These are phyloP conservation scores for Saccopteryx bilineata DNA, from an alignment of 2,113 vertebrate species.

Conservation along the genomic window DNA sequence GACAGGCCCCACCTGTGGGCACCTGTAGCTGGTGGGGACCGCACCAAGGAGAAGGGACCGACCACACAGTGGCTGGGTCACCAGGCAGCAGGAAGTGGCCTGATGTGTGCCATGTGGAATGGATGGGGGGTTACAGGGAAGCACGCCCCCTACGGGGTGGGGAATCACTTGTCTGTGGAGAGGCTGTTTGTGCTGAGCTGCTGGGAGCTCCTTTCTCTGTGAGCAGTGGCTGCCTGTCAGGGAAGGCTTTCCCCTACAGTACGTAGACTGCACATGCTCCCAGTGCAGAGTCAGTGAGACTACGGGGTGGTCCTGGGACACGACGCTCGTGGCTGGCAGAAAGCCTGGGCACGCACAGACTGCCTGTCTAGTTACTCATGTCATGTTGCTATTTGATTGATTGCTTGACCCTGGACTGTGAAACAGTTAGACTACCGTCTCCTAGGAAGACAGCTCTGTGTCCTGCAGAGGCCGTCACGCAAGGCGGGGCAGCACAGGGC, in stretches of 20 bases:
- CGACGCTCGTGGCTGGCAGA: not conserved
- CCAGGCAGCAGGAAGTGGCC: not conserved
- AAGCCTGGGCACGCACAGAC: not conserved
- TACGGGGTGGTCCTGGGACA: not conserved
- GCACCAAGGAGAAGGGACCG: not conserved
- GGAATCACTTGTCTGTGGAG: fast-evolving
- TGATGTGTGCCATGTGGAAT: not conserved
- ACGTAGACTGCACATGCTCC: not conserved
- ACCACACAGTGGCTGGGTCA: not conserved
- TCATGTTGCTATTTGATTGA: not conserved
- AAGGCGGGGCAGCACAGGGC: not conserved
- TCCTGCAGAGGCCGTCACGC: not conserved
- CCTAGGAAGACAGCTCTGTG: not conserved
- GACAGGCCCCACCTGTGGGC: not conserved
- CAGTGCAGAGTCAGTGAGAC: too few relatives aligned
- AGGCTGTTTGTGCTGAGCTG: fast-evolving
- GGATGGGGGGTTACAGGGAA: fast-evolving
- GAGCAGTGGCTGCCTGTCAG: not conserved
- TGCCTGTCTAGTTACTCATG: not conserved
- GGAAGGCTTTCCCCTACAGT: not conserved
- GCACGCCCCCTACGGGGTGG: not conserved
- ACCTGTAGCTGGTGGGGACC: not conserved
- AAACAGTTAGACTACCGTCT: not conserved
- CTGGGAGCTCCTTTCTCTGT: not conserved
- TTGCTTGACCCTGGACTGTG: not conserved